A percentile compares a stretch with the other conserved stretches of the same genome.
Evolutionary conservation across 1,140 invertebrate species (phyloP).

Genomic region (Drosophila punjabiensis): DNA sequence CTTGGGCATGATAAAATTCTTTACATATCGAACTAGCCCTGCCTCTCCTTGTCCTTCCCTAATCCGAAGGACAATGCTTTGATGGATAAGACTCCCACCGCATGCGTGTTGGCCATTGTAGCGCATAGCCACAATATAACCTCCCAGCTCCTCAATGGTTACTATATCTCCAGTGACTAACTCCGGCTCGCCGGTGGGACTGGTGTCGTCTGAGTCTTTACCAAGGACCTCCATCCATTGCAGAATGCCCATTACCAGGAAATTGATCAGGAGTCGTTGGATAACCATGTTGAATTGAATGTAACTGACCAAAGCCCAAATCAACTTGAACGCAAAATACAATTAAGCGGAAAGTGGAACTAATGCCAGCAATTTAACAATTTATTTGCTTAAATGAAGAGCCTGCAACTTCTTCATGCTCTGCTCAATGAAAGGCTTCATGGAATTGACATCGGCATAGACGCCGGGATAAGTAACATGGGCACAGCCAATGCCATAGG

Average conservation of each 20-base stretch:
- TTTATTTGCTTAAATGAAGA: neutral
- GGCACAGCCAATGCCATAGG: conserved; percentile 72
- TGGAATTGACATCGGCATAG: conserved; percentile 58
- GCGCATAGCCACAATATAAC: conserved; percentile 50
- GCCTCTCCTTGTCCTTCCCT: neutral
- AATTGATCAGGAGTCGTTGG: too few species aligned
- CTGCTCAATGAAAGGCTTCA: conserved; percentile 67
- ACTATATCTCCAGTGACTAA: conserved; percentile 58
- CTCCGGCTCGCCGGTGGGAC: conserved; percentile 1
- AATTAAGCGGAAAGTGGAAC: neutral
- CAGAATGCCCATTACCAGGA: too few species aligned
- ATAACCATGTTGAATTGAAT: too few species aligned
- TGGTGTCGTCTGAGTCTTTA: too few species aligned
- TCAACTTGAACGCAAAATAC: too few species aligned
- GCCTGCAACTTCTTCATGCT: conserved; percentile 3
- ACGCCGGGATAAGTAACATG: conserved; percentile 62
- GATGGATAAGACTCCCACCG: conserved; percentile 47
- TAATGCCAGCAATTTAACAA: neutral
- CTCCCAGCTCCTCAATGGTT: conserved; percentile 47
- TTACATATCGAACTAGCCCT: neutral
- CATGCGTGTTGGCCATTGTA: conserved; percentile 42
- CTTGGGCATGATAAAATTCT: conserved; percentile 18
- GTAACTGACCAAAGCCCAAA: neutral
- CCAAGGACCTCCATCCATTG: too few species aligned
- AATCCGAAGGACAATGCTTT: conserved; percentile 41